Base-by-base conservation (phyloP, 2,888 invertebrate species). In the Baronia brevicornis region DNA sequence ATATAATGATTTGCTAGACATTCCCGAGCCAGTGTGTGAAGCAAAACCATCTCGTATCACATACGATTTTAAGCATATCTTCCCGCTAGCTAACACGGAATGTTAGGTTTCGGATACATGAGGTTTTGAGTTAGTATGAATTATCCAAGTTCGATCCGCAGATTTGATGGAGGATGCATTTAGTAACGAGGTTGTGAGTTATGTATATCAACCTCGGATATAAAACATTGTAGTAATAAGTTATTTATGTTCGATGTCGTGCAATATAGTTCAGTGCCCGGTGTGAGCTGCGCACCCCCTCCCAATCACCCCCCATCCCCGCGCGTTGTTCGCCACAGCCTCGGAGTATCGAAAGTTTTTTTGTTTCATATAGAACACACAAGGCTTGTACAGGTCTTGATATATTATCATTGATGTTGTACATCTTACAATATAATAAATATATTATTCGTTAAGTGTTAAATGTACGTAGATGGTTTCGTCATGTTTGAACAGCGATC, bases 211-310 rank as follows among this genome's bases (percentile, higher is more conserved):
- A 50, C 48, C 51, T 53, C 53, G 51, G 38, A 36, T 33, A 39
- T 39, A 38, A 42, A 44, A 38, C 39, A 44, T 31, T 32, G 33
- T 70, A 70, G 65, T 44, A 46, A 54, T 68, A 71, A 66, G 64
- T 61, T 62, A 47, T 62, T 64, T 63, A 55, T 64, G 60, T 68
- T 70, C 48, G 59, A 59, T 56, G 55, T 65, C 57, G 65, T 68
- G 39, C 43, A 36, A 35, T 31, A 31, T 31, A 6, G 18, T 18
- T 30, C 12, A 22, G 33, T 37, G 36, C 34, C 39, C 41, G 38
- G 39, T 42, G 39, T 43, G 35, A 39, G 32, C 41, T 41, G 43
- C 44, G 33, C 36, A 21, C 40, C 34, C 43, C 39, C 43, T 44
- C 44, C 40, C 36, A 43, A 40, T 38, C 43, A 38, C 48, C 15